Base-by-base conservation (phyloP, 53 echinoderm and acorn worm genomes). In the Crossaster papposus region DNA sequence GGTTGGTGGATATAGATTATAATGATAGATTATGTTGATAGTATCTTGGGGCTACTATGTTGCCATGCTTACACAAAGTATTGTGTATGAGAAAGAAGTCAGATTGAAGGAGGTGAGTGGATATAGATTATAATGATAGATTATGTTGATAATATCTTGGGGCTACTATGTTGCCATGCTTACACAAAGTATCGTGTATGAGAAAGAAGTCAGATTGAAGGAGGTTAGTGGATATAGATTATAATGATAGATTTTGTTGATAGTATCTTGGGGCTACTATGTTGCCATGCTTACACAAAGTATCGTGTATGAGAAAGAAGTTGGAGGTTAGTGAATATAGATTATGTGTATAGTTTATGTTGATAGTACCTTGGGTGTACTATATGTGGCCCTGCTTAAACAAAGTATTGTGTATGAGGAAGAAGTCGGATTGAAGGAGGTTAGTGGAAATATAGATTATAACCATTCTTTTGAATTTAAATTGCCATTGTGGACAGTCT, bases 241-340 rank as follows among this genome's bases (percentile, higher is more conserved):
- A n/a, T n/a, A n/a, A n/a, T n/a, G n/a, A n/a, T n/a, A n/a, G n/a
- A 95, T 97, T 89, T 88, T 97, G 65, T 91, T 97, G 94, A 89
- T 97, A 0, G 92, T 95, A 0, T 94, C 95, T 32, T 95, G 94
- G 93, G 93, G 93, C 17, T 97, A 95, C 90, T 95, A 92, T 28
- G 95, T 95, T 36, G 95, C 97, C 80, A 97, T 97, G 97, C 72
- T 97, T 77, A 97, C 97, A 8, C 92, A 95, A 37, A 94, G 93
- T 35, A 95, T 97, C 18, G 97, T 97, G 64, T 97, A 97, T 82
- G 97, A 97, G 93, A 97, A 97, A 54, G 97, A 97, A 79, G 93
- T 91, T 51, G 90, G 97, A 97, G 95, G 97, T 97, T 83, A 23
- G 91, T 93, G 20, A 64, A 64, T 2, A 23, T n/a, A 28, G 3